Base-by-base conservation (phyloP, 2,888 invertebrate genomes). In the Nomada lathburiana region DNA sequence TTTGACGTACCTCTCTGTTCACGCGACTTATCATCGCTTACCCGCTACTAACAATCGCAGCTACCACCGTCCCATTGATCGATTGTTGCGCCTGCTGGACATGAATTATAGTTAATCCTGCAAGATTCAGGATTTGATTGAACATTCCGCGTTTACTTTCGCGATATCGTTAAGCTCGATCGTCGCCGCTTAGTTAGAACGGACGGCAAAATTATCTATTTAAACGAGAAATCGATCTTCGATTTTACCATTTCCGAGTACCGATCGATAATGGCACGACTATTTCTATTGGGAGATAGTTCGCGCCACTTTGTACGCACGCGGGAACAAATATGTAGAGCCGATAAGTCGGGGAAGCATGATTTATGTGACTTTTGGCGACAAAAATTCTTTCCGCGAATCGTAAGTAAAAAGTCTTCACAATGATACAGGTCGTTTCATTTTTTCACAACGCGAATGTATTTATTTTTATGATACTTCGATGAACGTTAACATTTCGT, bases 71-170 rank as follows among this genome's bases (percentile, higher is more conserved):
- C 42, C 18, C 52, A 52, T 44, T 76, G 77, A 85, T 87, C 72
- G 71, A 77, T 74, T 84, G 76, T 73, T 77, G 76, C 47, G 57
- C n/a, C 75, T 64, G 76, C 75, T 79, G 80, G 82, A 63, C 71
- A 68, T 80, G 85, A 87, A 83, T 88, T 89, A 86, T 83, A 69
- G 81, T 57, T 13, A 42, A 80, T 75, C 53, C 67, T 59, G 47
- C 50, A 44, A 71, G 64, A 73, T 83, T 82, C 83, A 83, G 60
- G 62, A 53, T 42, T 75, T 64, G 77, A 44, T 82, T 29, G 55
- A 57, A 68, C 74, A 52, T 80, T 42, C 47, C 23, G 16, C 55
- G 18, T 57, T 52, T 59, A 52, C 18, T 70, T 68, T 59, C 42
- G 42, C 47, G 68, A 36, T 79, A 82, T 84, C 69, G 42, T 57